Percentiles rank a stretch among this genome's conserved stretches.
Evolutionary conservation across 2,888 invertebrate species (phyloP).

Genomic region (Malachius bipustulatus): DNA sequence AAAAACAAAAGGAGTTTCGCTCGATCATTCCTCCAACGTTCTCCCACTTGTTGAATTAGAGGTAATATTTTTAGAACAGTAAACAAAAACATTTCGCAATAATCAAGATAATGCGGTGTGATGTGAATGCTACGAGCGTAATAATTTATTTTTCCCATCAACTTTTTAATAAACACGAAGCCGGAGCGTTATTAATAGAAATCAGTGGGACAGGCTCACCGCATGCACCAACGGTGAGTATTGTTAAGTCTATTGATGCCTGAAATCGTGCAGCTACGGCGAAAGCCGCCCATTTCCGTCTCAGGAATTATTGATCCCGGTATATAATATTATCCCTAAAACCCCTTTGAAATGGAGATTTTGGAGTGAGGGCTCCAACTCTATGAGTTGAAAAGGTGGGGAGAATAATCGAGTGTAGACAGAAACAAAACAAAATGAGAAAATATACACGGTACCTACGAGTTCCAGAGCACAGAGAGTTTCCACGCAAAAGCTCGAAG

Average conservation of each 20-base stretch:
- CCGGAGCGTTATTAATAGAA: constrained; percentile 17
- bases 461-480: too few relatives aligned
- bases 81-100: too few relatives aligned
- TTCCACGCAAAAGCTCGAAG: too few relatives aligned
- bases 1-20: too few relatives aligned
- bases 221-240: constrained; percentile 21
- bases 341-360: constrained; percentile 36
- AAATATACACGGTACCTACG: constrained; percentile 20
- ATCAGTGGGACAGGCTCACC: constrained; percentile 16
- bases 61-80: too few relatives aligned
- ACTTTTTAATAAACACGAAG: too few relatives aligned
- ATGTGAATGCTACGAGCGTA: too few relatives aligned
- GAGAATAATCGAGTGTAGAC: constrained; percentile 29
- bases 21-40: too few relatives aligned
- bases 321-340: constrained; percentile 34
- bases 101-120: too few relatives aligned
- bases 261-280: constrained; percentile 17
- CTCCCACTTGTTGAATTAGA: too few relatives aligned
- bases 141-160: too few relatives aligned
- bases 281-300: constrained; percentile 19
- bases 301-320: constrained; percentile 23
- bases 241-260: constrained; percentile 31
- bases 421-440: constrained; percentile 31
- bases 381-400: constrained; percentile 18
- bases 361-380: constrained; percentile 16